Percentiles rank a stretch among this genome's conserved stretches.
Evolutionary conservation across 2,797 vertebrate species (phyloP).

Genomic region (Clarias pachynema): DNA sequence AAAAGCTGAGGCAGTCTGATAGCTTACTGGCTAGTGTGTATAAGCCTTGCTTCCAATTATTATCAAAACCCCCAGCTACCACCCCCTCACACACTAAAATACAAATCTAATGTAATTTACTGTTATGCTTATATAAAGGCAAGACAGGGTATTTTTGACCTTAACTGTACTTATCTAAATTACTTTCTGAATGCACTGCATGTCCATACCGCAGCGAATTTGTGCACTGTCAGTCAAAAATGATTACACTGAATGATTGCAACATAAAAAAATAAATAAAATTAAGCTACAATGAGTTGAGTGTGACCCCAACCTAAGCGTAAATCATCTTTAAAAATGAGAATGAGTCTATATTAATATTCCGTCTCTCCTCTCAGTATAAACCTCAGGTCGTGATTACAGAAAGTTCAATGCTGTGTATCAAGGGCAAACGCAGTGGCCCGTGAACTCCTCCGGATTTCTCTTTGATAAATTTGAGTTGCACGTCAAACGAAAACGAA

Average conservation of each 20-base stretch:
- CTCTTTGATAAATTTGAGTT: background rate
- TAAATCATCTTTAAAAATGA: background rate
- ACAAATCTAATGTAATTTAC: background rate
- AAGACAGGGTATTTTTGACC: background rate
- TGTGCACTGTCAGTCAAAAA: too few relatives aligned
- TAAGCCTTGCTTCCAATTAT: conserved; percentile 29
- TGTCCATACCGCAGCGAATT: background rate
- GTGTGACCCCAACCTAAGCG: too few relatives aligned
- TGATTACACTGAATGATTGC: background rate
- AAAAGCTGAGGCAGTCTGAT: conserved; percentile 35
- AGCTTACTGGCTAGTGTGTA: conserved; percentile 30
- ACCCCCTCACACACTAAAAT: background rate
- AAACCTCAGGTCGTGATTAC: background rate
- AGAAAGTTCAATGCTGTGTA: background rate
- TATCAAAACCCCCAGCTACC: background rate
- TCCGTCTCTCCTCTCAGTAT: background rate
- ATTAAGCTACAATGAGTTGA: background rate
- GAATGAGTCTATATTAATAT: background rate
- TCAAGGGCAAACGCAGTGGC: conserved; percentile 18
- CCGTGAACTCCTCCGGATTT: background rate
- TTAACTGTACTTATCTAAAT: background rate
- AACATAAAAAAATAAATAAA: too few relatives aligned
- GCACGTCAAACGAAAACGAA: conserved; percentile 27
- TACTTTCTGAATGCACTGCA: background rate
- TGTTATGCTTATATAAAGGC: background rate